Percentiles rank a stretch among this genome's conserved stretches.
Conservation (phyloP, 2,113 vertebrate species). For the Vidua chalybeata region DNA sequence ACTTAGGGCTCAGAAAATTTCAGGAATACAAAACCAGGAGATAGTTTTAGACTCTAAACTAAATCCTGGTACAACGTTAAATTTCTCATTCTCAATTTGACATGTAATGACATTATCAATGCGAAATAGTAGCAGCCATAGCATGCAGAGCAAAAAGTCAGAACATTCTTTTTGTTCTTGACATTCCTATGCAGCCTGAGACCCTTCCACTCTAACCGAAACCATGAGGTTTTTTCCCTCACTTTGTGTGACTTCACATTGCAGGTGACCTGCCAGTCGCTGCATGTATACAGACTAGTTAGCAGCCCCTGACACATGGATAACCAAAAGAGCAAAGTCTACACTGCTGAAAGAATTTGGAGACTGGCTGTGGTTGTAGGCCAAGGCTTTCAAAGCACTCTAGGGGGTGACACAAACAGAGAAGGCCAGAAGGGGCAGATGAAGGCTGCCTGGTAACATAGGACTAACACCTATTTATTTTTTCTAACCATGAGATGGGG, state of each 20-base stretch:
- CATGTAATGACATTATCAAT: neutral
- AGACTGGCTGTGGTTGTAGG: accelerated
- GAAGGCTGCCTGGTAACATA: neutral
- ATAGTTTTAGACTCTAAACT: neutral
- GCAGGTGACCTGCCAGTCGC: neutral
- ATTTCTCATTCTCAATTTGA: neutral
- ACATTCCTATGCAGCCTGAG: neutral
- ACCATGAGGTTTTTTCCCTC: neutral
- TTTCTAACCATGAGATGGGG: neutral
- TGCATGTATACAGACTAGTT: neutral
- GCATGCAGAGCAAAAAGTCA: neutral
- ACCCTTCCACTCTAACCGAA: neutral
- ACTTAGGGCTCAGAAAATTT: neutral
- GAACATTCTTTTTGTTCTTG: neutral
- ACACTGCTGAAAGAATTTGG: accelerated
- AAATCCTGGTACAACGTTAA: neutral
- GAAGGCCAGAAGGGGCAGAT: neutral
- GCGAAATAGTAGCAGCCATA: neutral
- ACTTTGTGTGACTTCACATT: neutral
- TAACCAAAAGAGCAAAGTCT: neutral
- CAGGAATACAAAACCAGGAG: neutral
- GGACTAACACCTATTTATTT: neutral
- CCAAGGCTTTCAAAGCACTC: neutral
- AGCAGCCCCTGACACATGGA: neutral
- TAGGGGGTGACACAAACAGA: neutral